These are phyloP conservation scores for Acanthosepion esculentum DNA, from an alignment of 2,888 invertebrate species.

Conservation along the genomic window DNA sequence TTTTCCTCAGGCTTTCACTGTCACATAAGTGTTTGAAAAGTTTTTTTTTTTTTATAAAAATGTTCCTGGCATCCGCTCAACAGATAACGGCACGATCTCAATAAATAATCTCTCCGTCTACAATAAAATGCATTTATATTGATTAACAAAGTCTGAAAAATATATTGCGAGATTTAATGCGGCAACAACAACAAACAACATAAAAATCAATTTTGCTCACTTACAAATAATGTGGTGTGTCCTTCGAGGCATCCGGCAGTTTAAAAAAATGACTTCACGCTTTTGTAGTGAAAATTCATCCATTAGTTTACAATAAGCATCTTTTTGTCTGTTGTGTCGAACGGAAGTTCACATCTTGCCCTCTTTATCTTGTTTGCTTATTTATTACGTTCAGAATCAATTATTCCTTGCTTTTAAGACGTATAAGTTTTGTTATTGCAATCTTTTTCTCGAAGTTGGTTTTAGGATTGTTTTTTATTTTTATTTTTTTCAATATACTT, in stretches of 20 bases:
- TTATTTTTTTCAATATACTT: too few relatives aligned
- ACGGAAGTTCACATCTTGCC: background rate
- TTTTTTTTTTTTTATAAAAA: background rate
- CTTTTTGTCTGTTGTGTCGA: background rate
- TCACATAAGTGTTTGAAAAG: too few relatives aligned
- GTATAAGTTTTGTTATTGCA: too few relatives aligned
- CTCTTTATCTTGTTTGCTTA: background rate
- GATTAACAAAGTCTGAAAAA: background rate
- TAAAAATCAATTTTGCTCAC: background rate
- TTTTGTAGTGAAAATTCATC: conserved; percentile 8
- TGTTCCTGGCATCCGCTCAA: background rate
- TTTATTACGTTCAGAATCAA: conserved; percentile 11
- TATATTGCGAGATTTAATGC: background rate
- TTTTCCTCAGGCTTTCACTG: too few relatives aligned
- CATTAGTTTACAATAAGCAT: conserved; percentile 33
- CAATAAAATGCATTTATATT: background rate
- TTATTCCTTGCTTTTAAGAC: background rate
- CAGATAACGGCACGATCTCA: background rate
- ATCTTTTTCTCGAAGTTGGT: too few relatives aligned
- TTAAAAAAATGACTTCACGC: background rate
- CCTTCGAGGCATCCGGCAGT: background rate
- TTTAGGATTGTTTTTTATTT: too few relatives aligned
- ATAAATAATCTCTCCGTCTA: background rate
- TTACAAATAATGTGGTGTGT: background rate
- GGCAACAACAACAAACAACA: background rate